Percentiles rank a stretch among this genome's conserved stretches.
phyloP scores from a whole-genome alignment of 2,113 vertebrate species.

The Telmatochromis sp. region DNA sequence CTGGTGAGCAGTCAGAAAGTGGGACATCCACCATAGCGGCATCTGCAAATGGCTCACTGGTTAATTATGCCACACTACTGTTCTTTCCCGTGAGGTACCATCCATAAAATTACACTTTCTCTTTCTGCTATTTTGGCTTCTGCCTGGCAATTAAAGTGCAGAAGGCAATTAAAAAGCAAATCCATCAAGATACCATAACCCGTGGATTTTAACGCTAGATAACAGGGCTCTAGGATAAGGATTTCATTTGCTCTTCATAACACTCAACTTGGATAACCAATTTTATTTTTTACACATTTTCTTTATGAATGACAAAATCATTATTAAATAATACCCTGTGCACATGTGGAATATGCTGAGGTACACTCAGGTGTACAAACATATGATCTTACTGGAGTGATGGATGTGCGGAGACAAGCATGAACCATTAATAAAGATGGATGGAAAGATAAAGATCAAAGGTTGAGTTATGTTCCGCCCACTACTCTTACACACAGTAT shows the following conservation, averaged over 20 bases:
- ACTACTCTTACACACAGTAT: neutral
- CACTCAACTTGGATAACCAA: neutral
- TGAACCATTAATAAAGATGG: neutral
- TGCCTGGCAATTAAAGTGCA: neutral
- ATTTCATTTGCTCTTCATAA: neutral
- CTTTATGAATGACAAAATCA: neutral
- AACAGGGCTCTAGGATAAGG: neutral
- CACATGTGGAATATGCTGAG: neutral
- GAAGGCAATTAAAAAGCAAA: neutral
- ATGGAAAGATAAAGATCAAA: neutral
- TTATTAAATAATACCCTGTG: neutral
- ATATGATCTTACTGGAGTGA: neutral
- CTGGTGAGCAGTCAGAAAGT: slow-evolving; percentile 30
- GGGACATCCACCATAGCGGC: slow-evolving; percentile 23
- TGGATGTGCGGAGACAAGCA: neutral
- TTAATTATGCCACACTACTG: slow-evolving; percentile 33
- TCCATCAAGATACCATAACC: neutral
- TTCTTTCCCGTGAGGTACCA: neutral
- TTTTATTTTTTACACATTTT: neutral
- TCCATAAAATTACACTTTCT: slow-evolving; percentile 13
- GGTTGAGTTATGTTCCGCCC: neutral
- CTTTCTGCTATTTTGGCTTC: neutral
- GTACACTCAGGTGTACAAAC: neutral
- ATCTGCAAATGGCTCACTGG: slow-evolving; percentile 16
- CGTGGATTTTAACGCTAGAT: neutral